Evolutionary conservation across 1,140 invertebrate genomes (phyloP).

Genomic region (Drosophila trapezifrons): DNA sequence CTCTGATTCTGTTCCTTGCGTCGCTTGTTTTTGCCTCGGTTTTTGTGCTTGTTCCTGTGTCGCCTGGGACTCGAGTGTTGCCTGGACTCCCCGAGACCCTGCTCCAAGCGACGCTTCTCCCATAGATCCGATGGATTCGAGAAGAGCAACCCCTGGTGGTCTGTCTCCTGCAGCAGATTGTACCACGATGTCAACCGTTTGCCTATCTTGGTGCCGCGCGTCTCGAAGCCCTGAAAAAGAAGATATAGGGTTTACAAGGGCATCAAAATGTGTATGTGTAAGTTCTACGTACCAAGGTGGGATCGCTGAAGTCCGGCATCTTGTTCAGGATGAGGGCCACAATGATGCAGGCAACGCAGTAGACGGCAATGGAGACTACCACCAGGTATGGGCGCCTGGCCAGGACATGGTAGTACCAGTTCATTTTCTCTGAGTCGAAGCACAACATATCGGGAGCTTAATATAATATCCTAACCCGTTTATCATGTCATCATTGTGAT

Average conservation of each 20-base stretch:
- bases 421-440: slow-evolving; percentile 83
- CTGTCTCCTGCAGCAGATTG: slow-evolving; percentile 91
- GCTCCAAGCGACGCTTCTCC: slow-evolving; percentile 53
- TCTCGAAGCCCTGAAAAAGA: slow-evolving; percentile 90
- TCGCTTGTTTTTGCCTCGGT: slow-evolving; percentile 84
- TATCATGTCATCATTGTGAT: slow-evolving; percentile 31
- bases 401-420: slow-evolving; percentile 87
- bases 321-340: slow-evolving; percentile 88
- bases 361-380: slow-evolving; percentile 87
- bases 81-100: slow-evolving; percentile 52
- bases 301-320: slow-evolving; percentile 91
- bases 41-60: slow-evolving; percentile 74
- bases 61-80: slow-evolving; percentile 69
- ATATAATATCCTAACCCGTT: not conserved
- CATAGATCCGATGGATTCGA: slow-evolving; percentile 89
- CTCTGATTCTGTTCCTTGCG: slow-evolving; percentile 82
- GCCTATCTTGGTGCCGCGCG: slow-evolving; percentile 92
- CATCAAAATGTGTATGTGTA: not conserved
- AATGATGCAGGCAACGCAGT: slow-evolving; percentile 89
- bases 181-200: slow-evolving; percentile 92
- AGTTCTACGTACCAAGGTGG: slow-evolving; percentile 86
- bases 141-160: slow-evolving; percentile 88
- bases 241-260: not conserved
- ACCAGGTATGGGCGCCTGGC: slow-evolving; percentile 91
- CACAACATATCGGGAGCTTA: slow-evolving; percentile 55